Evolutionary conservation across 2,888 invertebrate species (phyloP), one percentile per base, ranked within the genome.

Genomic region (Embidobia sp.): DNA sequence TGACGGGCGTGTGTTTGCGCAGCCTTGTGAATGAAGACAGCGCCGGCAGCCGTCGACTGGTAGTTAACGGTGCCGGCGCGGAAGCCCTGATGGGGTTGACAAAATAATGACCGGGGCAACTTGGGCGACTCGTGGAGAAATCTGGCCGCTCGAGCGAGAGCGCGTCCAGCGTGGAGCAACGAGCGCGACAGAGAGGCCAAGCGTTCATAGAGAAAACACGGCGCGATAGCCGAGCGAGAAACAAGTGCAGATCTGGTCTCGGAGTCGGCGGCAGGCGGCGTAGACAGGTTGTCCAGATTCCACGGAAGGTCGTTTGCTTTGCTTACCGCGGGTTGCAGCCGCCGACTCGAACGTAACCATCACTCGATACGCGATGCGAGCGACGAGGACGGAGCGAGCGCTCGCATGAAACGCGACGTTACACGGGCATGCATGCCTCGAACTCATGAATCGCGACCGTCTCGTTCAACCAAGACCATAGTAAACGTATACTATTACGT

Each of bases 271-370:
- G 83, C 85, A 84, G 83, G 81, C 85, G 83, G 83, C 82, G 86
- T 86, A 89, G 89, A 88, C 89, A 89, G 89, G 89, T 89, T 89
- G 88, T 87, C 88, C 89, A 88, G 89, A 89, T 89, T 89, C 89
- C 89, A 88, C 82, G 88, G 89, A 89, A 89, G 89, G 89, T 89
- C 89, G 89, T 89, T 89, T 87, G 89, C 89, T 89, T 89, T 88
- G 88, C 88, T 88, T 81, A 82, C 85, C 85, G 84, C 87, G 87
- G 85, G 87, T 86, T 86, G 85, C 82, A 26, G 81, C 57, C 70
- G 70, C 72, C 31, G 77, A 66, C 74, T 74, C 64, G 55, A 69
- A 70, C 69, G 76, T 77, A 77, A 70, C 77, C 72, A 77, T 70
- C 74, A 74, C 74, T 77, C 74, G 76, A 64, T 70, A 66, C 78